Conservation (phyloP, 2,113 vertebrate species). For the Thryonomys swinderianus region DNA sequence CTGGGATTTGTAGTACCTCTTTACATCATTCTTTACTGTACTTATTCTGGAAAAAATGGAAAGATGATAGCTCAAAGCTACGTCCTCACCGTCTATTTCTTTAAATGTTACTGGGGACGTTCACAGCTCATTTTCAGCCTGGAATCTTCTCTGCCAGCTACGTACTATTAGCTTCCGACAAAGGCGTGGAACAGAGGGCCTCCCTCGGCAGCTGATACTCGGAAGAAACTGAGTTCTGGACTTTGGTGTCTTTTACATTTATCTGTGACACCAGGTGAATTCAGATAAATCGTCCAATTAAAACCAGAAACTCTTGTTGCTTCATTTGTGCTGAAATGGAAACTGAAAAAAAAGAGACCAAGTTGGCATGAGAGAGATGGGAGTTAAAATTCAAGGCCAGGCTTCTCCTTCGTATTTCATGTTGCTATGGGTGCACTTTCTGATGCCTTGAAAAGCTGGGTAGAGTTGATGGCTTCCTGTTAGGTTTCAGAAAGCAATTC, state of each 20-base stretch:
- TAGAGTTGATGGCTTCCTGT: constrained; percentile 25
- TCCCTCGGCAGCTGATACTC: not conserved
- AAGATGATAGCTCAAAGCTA: not conserved
- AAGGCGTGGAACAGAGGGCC: not conserved
- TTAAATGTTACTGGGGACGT: not conserved
- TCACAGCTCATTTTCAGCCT: not conserved
- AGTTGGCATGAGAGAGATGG: not conserved
- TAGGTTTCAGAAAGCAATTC: constrained; percentile 64
- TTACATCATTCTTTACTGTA: not conserved
- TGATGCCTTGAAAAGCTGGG: not conserved
- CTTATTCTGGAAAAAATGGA: constrained; percentile 29
- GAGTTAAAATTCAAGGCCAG: constrained; percentile 24
- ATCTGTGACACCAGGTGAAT: not conserved
- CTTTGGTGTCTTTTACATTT: not conserved
- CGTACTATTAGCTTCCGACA: not conserved
- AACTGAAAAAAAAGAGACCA: constrained; percentile 23
- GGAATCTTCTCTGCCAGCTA: not conserved
- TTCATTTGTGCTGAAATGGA: constrained; percentile 23
- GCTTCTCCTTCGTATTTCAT: not conserved
- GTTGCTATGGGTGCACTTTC: not conserved
- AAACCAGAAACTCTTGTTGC: not conserved
- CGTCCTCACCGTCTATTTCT: not conserved
- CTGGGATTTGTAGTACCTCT: not conserved
- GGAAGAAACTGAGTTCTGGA: not conserved
- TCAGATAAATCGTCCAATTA: not conserved